Conservation (phyloP, 2,113 vertebrate species). For the Bucco capensis region DNA sequence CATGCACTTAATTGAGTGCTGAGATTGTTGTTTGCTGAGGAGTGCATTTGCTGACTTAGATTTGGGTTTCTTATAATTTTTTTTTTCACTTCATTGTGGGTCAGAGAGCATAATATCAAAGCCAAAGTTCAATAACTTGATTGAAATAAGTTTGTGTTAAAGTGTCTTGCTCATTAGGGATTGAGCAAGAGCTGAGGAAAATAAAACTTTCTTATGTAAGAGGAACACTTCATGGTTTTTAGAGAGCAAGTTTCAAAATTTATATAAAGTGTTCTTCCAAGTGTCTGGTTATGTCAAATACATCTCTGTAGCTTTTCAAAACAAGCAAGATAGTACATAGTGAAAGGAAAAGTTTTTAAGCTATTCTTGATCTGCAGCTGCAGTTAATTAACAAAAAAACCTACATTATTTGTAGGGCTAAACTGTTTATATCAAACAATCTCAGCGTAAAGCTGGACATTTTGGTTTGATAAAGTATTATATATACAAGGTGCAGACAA, state of each 20-base stretch:
- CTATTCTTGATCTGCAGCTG: neutral
- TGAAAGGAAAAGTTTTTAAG: neutral
- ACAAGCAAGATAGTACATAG: neutral
- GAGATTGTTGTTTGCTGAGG: neutral
- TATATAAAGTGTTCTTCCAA: neutral
- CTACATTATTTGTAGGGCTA: neutral
- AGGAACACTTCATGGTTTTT: neutral
- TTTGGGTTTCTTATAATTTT: neutral
- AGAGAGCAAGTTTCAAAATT: neutral
- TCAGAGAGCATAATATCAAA: neutral
- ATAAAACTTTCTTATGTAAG: neutral
- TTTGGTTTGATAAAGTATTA: neutral
- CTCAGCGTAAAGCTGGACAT: neutral
- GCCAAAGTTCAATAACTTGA: neutral
- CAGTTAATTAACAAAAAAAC: slow-evolving; percentile 1
- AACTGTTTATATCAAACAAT: neutral
- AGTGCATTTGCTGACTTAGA: neutral
- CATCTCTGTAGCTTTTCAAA: neutral
- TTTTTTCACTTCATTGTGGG: neutral
- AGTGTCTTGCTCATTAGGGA: neutral
- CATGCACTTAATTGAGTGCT: neutral
- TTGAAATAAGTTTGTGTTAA: neutral
- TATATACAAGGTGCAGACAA: neutral
- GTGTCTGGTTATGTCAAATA: neutral
- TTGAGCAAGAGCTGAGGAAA: neutral